Percentiles rank a stretch among this genome's conserved stretches.
phyloP scores from a whole-genome alignment of 2,113 vertebrate genomes.

The Spheniscus mendiculus region DNA sequence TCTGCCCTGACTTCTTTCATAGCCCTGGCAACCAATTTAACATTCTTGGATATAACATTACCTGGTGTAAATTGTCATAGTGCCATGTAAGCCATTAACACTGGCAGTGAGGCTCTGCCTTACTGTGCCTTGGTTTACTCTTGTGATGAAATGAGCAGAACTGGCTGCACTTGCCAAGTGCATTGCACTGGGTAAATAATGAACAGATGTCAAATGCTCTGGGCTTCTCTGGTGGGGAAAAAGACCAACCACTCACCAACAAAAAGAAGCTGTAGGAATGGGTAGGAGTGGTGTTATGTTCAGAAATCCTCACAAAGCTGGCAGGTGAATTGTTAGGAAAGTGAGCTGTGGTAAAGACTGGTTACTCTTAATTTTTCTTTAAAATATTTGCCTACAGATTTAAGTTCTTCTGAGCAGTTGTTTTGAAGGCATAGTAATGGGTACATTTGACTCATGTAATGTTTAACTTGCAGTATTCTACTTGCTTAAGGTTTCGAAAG shows the following conservation, averaged over 20 bases:
- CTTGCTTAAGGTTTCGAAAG: constrained; percentile 33
- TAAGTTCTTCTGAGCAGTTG: neutral
- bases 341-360: neutral
- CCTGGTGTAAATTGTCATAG: neutral
- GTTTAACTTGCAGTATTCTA: constrained; percentile 16
- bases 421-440: neutral
- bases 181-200: neutral
- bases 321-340: neutral
- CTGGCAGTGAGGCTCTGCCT: neutral
- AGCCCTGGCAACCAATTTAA: neutral
- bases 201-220: neutral
- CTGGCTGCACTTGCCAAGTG: neutral
- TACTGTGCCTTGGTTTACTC: neutral
- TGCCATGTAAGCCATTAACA: neutral
- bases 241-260: neutral
- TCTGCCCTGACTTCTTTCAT: neutral
- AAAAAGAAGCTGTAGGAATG: neutral
- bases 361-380: neutral
- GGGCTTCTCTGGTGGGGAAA: neutral
- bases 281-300: neutral
- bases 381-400: neutral
- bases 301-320: neutral
- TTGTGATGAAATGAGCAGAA: neutral
- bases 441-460: neutral
- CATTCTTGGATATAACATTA: neutral